Conservation (phyloP, 2,888 invertebrate genomes). For the Clanis bilineata region DNA sequence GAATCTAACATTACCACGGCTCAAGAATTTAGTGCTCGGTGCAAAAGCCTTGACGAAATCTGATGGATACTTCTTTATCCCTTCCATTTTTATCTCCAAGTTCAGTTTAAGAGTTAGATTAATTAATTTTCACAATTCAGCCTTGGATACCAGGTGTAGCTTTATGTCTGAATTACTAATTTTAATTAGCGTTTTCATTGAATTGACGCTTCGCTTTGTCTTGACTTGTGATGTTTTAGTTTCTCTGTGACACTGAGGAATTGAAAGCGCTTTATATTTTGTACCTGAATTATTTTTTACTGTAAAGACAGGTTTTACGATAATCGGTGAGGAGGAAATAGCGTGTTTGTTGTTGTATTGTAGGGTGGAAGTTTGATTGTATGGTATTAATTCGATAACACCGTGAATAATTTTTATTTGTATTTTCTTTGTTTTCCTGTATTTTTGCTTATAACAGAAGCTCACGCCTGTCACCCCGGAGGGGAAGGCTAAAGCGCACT, state of each 20-base stretch:
- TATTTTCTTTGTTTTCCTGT: no score
- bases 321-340: slow-evolving; percentile 14
- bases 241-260: neutral
- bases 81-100: neutral
- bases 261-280: slow-evolving; percentile 2
- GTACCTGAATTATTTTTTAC: neutral
- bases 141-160: neutral
- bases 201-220: neutral
- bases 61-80: slow-evolving; percentile 34
- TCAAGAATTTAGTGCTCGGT: slow-evolving; percentile 32
- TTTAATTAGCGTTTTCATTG: neutral
- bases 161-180: neutral
- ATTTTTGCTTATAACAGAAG: no score
- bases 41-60: slow-evolving; percentile 35
- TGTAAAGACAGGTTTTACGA: slow-evolving; percentile 12
- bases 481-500: no score
- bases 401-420: neutral
- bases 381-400: neutral
- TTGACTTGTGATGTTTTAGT: neutral
- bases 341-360: slow-evolving; percentile 1
- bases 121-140: neutral
- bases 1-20: slow-evolving; percentile 34
- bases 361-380: neutral
- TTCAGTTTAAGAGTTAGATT: neutral
- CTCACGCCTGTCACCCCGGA: no score